A percentile compares a stretch with the other conserved stretches of the same genome.
Conservation (phyloP, 2,888 invertebrate species). For the Piscicola geometra region DNA sequence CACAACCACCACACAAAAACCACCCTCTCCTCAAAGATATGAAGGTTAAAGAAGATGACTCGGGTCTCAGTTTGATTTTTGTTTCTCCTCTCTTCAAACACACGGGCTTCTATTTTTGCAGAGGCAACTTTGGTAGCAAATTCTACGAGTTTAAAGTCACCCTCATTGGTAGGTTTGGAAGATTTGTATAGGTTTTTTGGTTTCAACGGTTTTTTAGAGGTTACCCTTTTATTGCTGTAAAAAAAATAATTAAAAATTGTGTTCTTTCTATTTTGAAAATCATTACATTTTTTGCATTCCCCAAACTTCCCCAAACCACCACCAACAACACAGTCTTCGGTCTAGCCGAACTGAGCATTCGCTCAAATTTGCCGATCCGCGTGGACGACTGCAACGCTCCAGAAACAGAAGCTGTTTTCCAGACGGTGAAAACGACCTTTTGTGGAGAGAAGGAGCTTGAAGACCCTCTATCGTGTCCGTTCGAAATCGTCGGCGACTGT, state of each 20-base stretch:
- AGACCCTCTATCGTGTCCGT: neutral
- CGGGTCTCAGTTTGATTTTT: neutral
- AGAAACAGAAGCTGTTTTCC: neutral
- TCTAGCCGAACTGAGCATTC: neutral
- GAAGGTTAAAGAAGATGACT: neutral
- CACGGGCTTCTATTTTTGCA: slow-evolving; percentile 31
- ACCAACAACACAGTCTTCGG: neutral
- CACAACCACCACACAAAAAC: too few species aligned
- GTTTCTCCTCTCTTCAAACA: neutral
- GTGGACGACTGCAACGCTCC: neutral
- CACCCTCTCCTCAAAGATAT: neutral
- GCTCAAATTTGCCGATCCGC: neutral
- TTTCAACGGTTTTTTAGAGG: too few species aligned
- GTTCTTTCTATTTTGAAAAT: too few species aligned
- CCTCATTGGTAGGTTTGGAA: neutral
- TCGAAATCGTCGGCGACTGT: neutral
- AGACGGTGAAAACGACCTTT: neutral
- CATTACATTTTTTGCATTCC: too few species aligned
- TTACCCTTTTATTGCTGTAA: too few species aligned
- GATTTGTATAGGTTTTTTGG: too few species aligned
- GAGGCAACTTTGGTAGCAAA: slow-evolving; percentile 15
- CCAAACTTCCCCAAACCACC: too few species aligned
- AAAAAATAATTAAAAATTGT: too few species aligned
- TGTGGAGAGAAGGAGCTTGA: neutral
- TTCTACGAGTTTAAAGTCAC: slow-evolving; percentile 7